Conservation (phyloP, 2,113 vertebrate genomes). For the Callipepla squamata region DNA sequence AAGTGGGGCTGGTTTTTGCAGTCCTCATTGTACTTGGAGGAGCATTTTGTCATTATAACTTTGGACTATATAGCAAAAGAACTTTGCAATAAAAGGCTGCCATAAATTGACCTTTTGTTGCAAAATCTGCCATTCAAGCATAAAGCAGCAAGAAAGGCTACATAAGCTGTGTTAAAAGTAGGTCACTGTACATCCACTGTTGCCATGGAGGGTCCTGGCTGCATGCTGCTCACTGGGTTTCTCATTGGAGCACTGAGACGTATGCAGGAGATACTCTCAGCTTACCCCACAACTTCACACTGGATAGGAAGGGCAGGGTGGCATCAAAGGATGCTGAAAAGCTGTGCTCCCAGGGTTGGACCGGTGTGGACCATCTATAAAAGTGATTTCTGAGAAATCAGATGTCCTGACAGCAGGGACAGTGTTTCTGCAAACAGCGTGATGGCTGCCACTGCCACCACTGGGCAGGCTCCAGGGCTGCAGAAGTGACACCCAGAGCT, state of each 20-base stretch:
- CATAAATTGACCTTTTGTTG: constrained; percentile 67
- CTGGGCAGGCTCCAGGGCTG: neutral
- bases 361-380: neutral
- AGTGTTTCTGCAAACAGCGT: neutral
- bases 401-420: neutral
- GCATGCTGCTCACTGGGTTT: neutral
- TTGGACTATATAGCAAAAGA: constrained; percentile 15
- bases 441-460: neutral
- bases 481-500: neutral
- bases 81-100: constrained; percentile 46
- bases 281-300: accelerated
- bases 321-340: neutral
- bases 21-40: neutral
- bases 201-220: neutral
- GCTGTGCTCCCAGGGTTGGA: neutral
- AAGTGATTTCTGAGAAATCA: neutral
- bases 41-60: constrained; percentile 41
- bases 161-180: constrained; percentile 52
- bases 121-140: constrained; percentile 64
- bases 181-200: constrained; percentile 58
- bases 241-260: neutral
- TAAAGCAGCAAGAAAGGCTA: constrained; percentile 52
- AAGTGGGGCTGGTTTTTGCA: constrained; percentile 20
- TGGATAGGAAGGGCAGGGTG: accelerated
- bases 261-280: neutral